Percentiles rank a stretch among this genome's conserved stretches.
phyloP scores from a whole-genome alignment of 2,797 vertebrate species.

The Danionella dracula region DNA sequence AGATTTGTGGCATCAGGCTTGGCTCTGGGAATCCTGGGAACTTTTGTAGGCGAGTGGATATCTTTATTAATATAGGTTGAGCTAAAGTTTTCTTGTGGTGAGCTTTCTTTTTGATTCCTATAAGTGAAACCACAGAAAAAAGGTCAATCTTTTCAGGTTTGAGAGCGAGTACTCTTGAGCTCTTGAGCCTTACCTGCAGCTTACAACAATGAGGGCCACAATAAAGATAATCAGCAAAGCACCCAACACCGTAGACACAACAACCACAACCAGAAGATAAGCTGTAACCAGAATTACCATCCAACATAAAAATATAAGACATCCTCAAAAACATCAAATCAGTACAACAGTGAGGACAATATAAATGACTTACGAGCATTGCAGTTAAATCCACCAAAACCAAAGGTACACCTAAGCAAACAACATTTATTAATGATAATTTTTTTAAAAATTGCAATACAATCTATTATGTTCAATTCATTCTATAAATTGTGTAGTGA shows the following conservation, averaged over 20 bases:
- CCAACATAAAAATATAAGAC: neutral
- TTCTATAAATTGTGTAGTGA: too few relatives aligned
- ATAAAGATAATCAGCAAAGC: constrained; percentile 31
- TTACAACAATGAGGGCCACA: constrained; percentile 13
- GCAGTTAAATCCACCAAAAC: constrained; percentile 39
- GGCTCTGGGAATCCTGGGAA: constrained; percentile 47
- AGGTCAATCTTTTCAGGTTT: neutral
- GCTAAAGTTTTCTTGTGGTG: neutral
- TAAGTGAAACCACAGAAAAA: neutral
- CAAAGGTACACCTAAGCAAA: constrained; percentile 32
- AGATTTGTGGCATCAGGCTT: constrained; percentile 29
- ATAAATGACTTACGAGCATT: constrained; percentile 29
- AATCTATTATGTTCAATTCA: too few relatives aligned
- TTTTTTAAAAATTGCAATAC: too few relatives aligned
- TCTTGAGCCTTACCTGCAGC: constrained; percentile 9
- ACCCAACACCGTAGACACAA: constrained; percentile 34
- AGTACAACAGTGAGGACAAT: neutral
- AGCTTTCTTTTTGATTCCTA: constrained; percentile 17
- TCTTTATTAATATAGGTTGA: neutral
- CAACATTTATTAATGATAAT: neutral
- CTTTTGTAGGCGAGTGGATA: constrained; percentile 20
- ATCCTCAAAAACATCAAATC: neutral
- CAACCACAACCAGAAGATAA: constrained; percentile 30
- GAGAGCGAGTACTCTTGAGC: neutral
- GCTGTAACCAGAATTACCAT: constrained; percentile 20